Conservation (phyloP, 2,797 vertebrate species). For the Acanthopagrus latus region DNA sequence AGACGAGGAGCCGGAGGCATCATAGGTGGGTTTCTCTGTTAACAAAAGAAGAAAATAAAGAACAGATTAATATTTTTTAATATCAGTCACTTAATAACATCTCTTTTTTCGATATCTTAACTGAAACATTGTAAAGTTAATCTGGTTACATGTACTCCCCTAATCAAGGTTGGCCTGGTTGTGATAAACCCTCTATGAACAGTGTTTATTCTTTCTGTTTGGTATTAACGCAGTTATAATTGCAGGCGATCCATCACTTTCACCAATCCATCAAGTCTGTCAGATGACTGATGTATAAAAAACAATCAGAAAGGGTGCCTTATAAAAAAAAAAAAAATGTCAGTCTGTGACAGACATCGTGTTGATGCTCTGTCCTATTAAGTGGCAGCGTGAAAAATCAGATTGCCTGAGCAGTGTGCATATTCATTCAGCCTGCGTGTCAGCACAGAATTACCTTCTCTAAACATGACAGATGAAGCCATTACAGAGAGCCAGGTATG, state of each 20-base stretch:
- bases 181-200: not conserved
- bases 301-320: not conserved
- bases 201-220: not conserved
- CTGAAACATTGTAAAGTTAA: too few species aligned
- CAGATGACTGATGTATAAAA: conserved; percentile 10
- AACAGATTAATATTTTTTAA: conserved; percentile 6
- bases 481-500: conserved; percentile 32
- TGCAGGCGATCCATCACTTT: not conserved
- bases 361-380: conserved; percentile 31
- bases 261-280: not conserved
- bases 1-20: conserved; percentile 85
- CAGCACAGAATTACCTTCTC: conserved; percentile 35
- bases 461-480: conserved; percentile 50
- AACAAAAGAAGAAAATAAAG: conserved; percentile 49
- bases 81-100: too few species aligned
- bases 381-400: conserved; percentile 41
- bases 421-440: conserved; percentile 35
- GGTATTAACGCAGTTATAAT: not conserved
- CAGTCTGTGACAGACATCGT: conserved; percentile 24
- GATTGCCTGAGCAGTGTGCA: conserved; percentile 24
- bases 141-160: too few species aligned
- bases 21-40: conserved; percentile 81
- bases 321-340: conserved; percentile 13
- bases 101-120: too few species aligned
- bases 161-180: not conserved